Base-by-base conservation (phyloP, 2,888 invertebrate species). In the Melinopterus prodromus region DNA sequence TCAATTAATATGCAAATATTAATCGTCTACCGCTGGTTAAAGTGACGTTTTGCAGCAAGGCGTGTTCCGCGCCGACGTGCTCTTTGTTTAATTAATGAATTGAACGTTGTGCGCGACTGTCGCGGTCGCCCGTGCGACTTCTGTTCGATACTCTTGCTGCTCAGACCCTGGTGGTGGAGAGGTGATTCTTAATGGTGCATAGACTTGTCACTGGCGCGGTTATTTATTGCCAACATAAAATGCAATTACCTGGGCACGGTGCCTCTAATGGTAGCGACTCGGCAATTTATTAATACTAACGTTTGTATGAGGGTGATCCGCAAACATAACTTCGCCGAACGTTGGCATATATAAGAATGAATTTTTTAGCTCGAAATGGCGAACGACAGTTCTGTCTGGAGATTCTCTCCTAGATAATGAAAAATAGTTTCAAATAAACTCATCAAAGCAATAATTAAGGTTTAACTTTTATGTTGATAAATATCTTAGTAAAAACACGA, bases 171-270 rank as follows among this genome's bases (percentile, higher is more conserved):
- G 83, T 84, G 82, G 82, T 84, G 84, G 80, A 84, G 84, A 86
- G 86, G 86, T 85, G 86, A 84, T 86, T 84, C 85, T 85, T 86
- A 86, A 86, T 86, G 86, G 85, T 84, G 84, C 84, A 85, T 85
- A 83, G 84, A 82, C 82, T 83, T 86, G 86, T 86, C 86, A 86
- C 83, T 81, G 81, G 82, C 82, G 81, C 80, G 81, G 84, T 86
- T 86, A 87, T 87, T 87, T 87, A 87, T 86, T 84, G 82, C 83
- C 74, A 84, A 85, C 86, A 85, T 86, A 84, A 86, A 86, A 85
- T 82, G 86, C 86, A 86, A 87, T 87, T 86, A 86, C 86, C 85
- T 85, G 85, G 85, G 85, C 85, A 85, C 86, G 85, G 85, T 86
- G 83, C 84, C 85, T 85, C 83, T 85, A 86, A 85, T 84, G 84